These are phyloP conservation scores for Falco biarmicus DNA, from an alignment of 2,797 vertebrate species.

Conservation along the genomic window DNA sequence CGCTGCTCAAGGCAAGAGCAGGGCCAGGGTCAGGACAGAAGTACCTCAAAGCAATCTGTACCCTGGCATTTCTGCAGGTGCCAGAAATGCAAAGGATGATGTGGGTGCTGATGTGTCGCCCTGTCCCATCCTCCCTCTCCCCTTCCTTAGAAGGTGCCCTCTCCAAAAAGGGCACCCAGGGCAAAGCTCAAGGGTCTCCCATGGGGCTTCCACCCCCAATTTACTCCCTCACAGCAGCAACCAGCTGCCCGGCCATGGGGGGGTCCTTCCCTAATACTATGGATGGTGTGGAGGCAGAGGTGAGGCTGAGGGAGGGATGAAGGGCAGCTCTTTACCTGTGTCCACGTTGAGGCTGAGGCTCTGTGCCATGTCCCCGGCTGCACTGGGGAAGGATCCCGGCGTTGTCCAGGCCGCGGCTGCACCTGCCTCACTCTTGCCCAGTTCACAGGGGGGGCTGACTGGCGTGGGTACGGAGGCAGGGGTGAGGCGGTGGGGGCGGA, in stretches of 20 bases:
- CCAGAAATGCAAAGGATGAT: background rate
- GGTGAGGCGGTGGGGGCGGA: conserved; percentile 88
- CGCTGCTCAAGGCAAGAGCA: rapidly evolving
- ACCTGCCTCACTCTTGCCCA: conserved; percentile 88
- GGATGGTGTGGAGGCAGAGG: background rate
- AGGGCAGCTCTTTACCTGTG: conserved; percentile 83
- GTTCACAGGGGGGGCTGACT: conserved; percentile 87
- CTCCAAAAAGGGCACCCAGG: background rate
- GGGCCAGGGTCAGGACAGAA: background rate
- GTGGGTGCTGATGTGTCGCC: background rate
- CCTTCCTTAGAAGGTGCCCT: background rate
- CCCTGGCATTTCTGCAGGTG: background rate
- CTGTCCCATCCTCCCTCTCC: background rate
- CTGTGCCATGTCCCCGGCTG: conserved; percentile 86
- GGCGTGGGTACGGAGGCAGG: conserved; percentile 82
- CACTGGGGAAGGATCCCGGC: conserved; percentile 81
- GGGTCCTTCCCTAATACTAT: background rate
- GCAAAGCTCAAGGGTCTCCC: background rate
- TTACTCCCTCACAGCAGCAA: background rate
- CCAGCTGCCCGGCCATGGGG: rapidly evolving
- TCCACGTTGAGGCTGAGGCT: conserved; percentile 90
- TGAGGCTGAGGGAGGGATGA: rapidly evolving
- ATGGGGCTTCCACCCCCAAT: background rate
- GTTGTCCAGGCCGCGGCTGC: conserved; percentile 83
- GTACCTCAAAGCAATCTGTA: background rate